phyloP scores from a whole-genome alignment of 1,140 invertebrate species.

The Nasonia longicornis region DNA sequence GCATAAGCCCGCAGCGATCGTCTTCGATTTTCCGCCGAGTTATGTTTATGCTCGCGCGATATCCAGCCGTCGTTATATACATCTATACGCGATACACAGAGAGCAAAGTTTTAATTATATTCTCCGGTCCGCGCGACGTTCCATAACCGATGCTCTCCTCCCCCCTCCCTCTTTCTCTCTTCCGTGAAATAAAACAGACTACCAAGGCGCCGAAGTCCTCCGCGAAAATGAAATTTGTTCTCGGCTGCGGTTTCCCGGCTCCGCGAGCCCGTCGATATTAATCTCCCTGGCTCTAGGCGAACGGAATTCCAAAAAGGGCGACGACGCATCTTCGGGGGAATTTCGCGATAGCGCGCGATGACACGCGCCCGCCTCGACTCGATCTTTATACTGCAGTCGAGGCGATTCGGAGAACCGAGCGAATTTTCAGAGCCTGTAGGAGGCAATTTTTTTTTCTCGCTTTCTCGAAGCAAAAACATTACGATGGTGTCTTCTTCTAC shows the following conservation, averaged over 20 bases:
- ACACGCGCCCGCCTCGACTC: not conserved
- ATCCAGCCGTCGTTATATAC: not conserved
- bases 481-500: too few species aligned
- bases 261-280: slow-evolving; percentile 41
- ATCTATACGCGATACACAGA: not conserved
- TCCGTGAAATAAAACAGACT: slow-evolving; percentile 41
- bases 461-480: not conserved
- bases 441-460: not conserved
- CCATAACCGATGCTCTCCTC: slow-evolving; percentile 18
- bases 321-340: slow-evolving; percentile 24
- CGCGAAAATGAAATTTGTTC: slow-evolving; percentile 48
- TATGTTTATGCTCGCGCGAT: slow-evolving; percentile 22
- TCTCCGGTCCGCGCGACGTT: slow-evolving; percentile 29
- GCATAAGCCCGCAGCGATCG: not conserved
- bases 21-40: slow-evolving; percentile 20
- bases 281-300: slow-evolving; percentile 36
- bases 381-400: not conserved
- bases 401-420: not conserved
- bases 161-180: not conserved
- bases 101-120: slow-evolving; percentile 42
- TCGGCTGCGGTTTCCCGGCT: slow-evolving; percentile 7
- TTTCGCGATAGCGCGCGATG: slow-evolving; percentile 13
- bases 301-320: slow-evolving; percentile 43
- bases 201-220: not conserved
- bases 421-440: not conserved